A percentile compares a stretch with the other conserved stretches of the same genome.
These are phyloP conservation scores for Salmo trutta DNA, from an alignment of 2,797 vertebrate species.

Conservation along the genomic window DNA sequence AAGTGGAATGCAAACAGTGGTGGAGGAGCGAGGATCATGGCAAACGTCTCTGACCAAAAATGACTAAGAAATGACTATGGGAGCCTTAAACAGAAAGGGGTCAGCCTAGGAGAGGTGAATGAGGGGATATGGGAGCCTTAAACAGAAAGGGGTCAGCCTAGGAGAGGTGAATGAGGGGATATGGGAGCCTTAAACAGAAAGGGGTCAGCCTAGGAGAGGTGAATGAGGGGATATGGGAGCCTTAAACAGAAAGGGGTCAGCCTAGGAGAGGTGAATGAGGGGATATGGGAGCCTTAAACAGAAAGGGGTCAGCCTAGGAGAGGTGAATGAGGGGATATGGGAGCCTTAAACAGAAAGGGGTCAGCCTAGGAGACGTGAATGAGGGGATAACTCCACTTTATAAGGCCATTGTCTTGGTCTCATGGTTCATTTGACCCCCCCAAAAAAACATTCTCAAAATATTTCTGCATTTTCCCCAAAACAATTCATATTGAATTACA, in stretches of 20 bases:
- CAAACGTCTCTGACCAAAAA: not conserved
- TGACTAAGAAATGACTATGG: not conserved
- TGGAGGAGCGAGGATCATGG: not conserved
- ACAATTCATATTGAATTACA: slow-evolving; percentile 19
- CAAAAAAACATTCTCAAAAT: not conserved
- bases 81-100: slow-evolving; percentile 15
- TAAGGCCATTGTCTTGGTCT: slow-evolving; percentile 18
- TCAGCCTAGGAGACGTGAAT: not conserved
- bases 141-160: not conserved
- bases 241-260: slow-evolving; percentile 15
- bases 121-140: slow-evolving; percentile 9
- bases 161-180: not conserved
- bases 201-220: not conserved
- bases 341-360: slow-evolving; percentile 15
- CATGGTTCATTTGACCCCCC: slow-evolving; percentile 17
- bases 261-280: not conserved
- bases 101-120: not conserved
- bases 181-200: slow-evolving; percentile 17
- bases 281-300: slow-evolving; percentile 19
- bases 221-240: not conserved
- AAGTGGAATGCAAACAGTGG: slow-evolving; percentile 37
- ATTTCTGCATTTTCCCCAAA: slow-evolving; percentile 8
- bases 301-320: not conserved
- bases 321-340: not conserved
- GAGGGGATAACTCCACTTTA: slow-evolving; percentile 3